Conservation (phyloP, 30 jellyfish, hydroid and myxozoan species). For the Nemopilema nomurai region DNA sequence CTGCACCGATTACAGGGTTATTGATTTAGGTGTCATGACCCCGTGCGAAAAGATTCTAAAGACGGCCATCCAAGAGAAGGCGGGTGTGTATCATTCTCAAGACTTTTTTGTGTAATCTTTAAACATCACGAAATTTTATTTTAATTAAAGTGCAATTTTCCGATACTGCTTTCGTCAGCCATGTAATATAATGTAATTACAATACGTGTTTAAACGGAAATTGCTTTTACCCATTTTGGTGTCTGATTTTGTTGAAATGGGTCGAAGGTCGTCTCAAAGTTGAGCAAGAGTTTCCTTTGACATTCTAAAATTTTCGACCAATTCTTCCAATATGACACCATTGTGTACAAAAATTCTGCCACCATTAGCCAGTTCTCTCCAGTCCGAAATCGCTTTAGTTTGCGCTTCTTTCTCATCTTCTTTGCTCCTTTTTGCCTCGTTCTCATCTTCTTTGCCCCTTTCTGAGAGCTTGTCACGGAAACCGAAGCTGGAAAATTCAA, state of each 20-base stretch:
- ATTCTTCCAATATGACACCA: no score
- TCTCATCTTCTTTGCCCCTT: no score
- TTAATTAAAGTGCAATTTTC: neutral
- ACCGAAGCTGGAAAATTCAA: neutral
- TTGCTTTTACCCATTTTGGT: neutral
- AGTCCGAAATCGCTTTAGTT: no score
- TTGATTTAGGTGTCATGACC: slow-evolving; percentile 98
- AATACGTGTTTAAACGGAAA: no score
- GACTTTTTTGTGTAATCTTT: neutral
- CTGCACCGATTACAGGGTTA: slow-evolving; percentile 64
- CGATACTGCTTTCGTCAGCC: no score
- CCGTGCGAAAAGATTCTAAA: slow-evolving; percentile 95
- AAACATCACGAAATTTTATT: neutral
- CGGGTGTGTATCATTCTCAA: slow-evolving; percentile 56
- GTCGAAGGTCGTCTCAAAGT: no score
- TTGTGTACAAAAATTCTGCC: no score
- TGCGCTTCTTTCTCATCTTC: slow-evolving; percentile 32
- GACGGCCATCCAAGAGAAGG: slow-evolving; percentile 95
- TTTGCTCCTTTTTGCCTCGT: no score
- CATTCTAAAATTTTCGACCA: no score
- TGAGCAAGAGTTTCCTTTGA: no score
- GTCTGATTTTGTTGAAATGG: neutral
- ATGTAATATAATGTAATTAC: no score
- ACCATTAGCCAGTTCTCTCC: no score
- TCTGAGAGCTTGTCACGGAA: slow-evolving; percentile 11